Evolutionary conservation across 1,140 invertebrate genomes (phyloP).

Genomic region (Drosophila pallidifrons): DNA sequence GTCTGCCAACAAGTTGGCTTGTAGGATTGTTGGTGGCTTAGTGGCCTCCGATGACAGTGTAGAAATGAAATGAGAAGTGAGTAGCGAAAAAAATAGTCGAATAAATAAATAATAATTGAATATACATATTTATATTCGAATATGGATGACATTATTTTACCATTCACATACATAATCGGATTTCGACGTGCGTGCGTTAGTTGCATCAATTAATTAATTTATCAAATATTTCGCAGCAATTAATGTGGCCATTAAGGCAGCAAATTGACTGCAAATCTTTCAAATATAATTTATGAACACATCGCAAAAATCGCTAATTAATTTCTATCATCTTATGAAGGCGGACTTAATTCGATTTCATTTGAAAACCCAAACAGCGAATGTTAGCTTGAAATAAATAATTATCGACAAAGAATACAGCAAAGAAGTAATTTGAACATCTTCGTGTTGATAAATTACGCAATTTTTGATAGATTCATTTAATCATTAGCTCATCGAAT

Average conservation of each 20-base stretch:
- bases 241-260: constrained; percentile 24
- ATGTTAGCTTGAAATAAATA: constrained; percentile 1
- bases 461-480: not conserved
- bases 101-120: constrained; percentile 34
- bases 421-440: not conserved
- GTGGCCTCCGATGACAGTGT: constrained; percentile 8
- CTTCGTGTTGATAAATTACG: not conserved
- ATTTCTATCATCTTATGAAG: constrained; percentile 23
- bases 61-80: constrained; percentile 13
- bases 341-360: constrained; percentile 18
- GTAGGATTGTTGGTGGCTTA: not conserved
- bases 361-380: not conserved
- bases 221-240: constrained; percentile 19
- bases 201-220: constrained; percentile 27
- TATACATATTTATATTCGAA: constrained; percentile 11
- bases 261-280: constrained; percentile 40
- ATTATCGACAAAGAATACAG: not conserved
- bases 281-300: constrained; percentile 27
- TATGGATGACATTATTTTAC: no score
- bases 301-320: constrained; percentile 27
- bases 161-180: constrained; percentile 31
- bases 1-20: not conserved
- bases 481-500: constrained; percentile 4
- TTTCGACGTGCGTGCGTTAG: constrained; percentile 20
- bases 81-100: constrained; percentile 5